phyloP scores from a whole-genome alignment of 2,113 vertebrate genomes.

The Todiramphus saurophagus region DNA sequence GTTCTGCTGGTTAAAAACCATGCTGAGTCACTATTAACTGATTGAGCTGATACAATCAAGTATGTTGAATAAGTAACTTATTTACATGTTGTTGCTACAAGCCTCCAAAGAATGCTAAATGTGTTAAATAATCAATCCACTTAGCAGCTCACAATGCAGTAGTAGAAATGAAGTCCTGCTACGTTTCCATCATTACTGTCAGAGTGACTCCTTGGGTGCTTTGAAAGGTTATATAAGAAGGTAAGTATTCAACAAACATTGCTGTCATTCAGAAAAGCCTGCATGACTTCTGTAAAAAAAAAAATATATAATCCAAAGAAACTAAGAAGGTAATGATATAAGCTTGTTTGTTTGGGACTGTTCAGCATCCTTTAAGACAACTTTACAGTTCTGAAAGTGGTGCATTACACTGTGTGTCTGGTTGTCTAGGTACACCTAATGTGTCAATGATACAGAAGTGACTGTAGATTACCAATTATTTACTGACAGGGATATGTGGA shows the following conservation, averaged over 20 bases:
- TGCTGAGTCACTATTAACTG: conserved; percentile 29
- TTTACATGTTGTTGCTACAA: not conserved
- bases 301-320: not conserved
- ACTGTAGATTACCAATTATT: not conserved
- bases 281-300: not conserved
- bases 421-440: not conserved
- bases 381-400: not conserved
- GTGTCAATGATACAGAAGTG: not conserved
- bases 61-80: not conserved
- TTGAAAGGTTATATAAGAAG: not conserved
- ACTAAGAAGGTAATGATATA: not conserved
- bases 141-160: not conserved
- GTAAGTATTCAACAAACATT: not conserved
- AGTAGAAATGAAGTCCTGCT: not conserved
- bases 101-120: not conserved
- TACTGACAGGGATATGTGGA: not conserved
- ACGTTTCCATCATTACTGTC: not conserved
- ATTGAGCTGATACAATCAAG: not conserved
- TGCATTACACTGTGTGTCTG: not conserved
- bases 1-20: not conserved
- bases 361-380: not conserved
- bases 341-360: not conserved
- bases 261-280: not conserved
- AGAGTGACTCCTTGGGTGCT: not conserved
- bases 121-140: not conserved